A percentile compares a stretch with the other conserved stretches of the same genome.
These are phyloP conservation scores for Dasyprocta punctata DNA, from an alignment of 2,113 vertebrate genomes.

Conservation along the genomic window DNA sequence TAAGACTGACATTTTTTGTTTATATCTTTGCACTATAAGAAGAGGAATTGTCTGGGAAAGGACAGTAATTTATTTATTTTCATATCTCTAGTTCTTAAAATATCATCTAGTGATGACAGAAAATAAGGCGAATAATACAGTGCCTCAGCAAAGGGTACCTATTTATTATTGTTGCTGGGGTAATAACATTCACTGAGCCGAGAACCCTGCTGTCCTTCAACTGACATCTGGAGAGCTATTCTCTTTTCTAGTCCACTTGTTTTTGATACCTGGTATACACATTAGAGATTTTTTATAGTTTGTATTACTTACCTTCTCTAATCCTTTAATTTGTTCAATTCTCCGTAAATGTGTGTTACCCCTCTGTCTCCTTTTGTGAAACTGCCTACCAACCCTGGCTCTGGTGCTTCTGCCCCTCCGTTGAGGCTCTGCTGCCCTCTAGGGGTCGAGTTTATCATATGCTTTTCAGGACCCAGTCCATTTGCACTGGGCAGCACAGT, in stretches of 20 bases:
- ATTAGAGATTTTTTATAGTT: background rate
- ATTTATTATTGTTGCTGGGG: background rate
- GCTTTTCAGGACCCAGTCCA: background rate
- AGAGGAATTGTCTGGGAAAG: background rate
- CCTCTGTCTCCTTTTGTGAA: background rate
- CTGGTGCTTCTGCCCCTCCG: background rate
- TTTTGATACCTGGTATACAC: background rate
- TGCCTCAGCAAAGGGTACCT: background rate
- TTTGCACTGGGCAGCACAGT: background rate
- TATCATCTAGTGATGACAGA: background rate
- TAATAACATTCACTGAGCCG: background rate
- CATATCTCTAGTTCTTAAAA: background rate
- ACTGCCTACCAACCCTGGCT: background rate
- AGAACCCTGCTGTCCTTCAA: background rate
- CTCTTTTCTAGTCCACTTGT: background rate
- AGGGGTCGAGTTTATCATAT: constrained; percentile 4
- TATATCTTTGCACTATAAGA: background rate
- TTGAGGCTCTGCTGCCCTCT: constrained; percentile 74
- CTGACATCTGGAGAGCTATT: background rate
- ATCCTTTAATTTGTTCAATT: background rate
- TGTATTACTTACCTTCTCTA: background rate
- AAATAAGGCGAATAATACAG: background rate
- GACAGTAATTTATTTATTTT: background rate
- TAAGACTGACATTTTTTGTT: background rate
- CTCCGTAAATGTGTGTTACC: background rate